Base-by-base conservation (phyloP, 2,888 invertebrate genomes). In the Eilema griseolum region DNA sequence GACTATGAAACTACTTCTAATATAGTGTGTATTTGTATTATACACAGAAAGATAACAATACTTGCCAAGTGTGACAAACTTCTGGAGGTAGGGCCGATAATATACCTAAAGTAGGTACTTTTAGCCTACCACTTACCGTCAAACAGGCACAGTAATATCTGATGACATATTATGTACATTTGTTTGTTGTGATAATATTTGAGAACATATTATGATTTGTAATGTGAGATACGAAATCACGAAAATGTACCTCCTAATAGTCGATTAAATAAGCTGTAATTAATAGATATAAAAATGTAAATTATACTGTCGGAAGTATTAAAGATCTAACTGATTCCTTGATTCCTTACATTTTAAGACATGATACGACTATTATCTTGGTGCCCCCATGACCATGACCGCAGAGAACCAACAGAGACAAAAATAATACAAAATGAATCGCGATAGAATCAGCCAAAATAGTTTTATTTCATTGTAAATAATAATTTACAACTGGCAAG, bases 41-140 rank as follows among this genome's bases (percentile, higher is more conserved):
- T 52, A 52, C n/a, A 52, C 52, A 52, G n/a, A 20, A 46, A n/a
- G 52, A 52, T 52, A 52, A 52, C 52, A 52, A 16, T 46, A 46
- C 16, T 46, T n/a, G n/a, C 52, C 2, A n/a, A 52, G n/a, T 52
- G 52, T n/a, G n/a, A 8, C 52, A 7, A n/a, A 52, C 52, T 52
- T n/a, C n/a, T 52, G 20, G 52, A n/a, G 52, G 52, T 52, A 52
- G 52, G 52, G 52, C 52, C 52, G 52, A 52, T 52, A n/a, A 52
- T n/a, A 10, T 52, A 52, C 16, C 4, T 16, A 12, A 3, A 4
- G 0, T 7, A 46, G 16, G 41, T 41, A 41, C 41, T 41, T 16
- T 46, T 46, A 0, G 46, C 20, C n/a, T n/a, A 52, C 52, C 52
- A 52, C 8, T 52, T 52, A 52, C n/a, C n/a, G n/a, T 52, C 10